Evolutionary conservation across 1,140 invertebrate genomes (phyloP).

Genomic region (Drosophila tropicalis): DNA sequence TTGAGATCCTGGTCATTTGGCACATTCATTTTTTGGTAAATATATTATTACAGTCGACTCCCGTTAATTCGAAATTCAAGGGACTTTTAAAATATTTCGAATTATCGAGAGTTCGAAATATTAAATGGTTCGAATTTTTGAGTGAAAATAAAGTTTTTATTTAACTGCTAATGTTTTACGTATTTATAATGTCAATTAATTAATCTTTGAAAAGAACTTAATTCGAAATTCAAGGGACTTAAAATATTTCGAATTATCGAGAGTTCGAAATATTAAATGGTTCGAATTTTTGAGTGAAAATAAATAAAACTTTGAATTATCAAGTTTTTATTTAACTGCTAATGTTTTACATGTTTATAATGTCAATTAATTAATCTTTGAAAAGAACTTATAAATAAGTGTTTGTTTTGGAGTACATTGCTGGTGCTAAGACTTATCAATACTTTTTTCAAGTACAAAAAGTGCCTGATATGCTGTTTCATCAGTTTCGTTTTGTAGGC

Average conservation of each 20-base stretch:
- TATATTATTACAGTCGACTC: too few relatives aligned
- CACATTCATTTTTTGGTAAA: too few relatives aligned
- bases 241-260: not conserved
- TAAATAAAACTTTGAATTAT: conserved; percentile 3
- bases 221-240: conserved; percentile 1
- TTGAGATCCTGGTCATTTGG: too few relatives aligned
- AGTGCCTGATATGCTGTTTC: not conserved
- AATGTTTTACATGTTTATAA: not conserved
- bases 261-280: too few relatives aligned
- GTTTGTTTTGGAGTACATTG: too few relatives aligned
- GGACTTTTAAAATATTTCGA: conserved; percentile 3
- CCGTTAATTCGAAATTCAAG: not conserved
- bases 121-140: not conserved
- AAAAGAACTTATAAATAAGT: too few relatives aligned
- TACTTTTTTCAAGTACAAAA: not conserved
- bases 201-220: too few relatives aligned
- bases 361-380: too few relatives aligned
- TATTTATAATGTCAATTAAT: too few relatives aligned
- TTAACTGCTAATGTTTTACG: conserved; percentile 1
- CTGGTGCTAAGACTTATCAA: not conserved
- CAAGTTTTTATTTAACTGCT: conserved; percentile 6
- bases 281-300: conserved; percentile 1
- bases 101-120: not conserved
- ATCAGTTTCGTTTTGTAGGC: conserved; percentile 9
- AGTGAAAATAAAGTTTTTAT: conserved; percentile 4